phyloP scores from a whole-genome alignment of 1,140 invertebrate genomes.

The Plutomurus gul region DNA sequence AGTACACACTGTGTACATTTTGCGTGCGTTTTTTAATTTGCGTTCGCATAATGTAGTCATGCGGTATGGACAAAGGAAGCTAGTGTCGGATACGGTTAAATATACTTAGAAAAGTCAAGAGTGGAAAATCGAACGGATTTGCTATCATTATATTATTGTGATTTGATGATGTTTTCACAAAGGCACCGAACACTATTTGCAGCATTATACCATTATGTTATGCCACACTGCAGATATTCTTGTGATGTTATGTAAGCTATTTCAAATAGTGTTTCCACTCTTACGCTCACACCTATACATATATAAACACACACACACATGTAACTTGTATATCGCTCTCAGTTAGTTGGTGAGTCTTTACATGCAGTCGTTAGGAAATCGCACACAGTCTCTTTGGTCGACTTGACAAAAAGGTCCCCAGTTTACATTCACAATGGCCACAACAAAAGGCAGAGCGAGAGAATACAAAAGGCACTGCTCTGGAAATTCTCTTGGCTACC shows the following conservation, averaged over 20 bases:
- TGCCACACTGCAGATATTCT: too few relatives aligned
- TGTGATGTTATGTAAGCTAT: too few relatives aligned
- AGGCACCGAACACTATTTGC: too few relatives aligned
- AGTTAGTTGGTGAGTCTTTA: too few relatives aligned
- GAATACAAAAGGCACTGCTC: background rate
- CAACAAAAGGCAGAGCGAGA: background rate
- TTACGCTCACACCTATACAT: background rate
- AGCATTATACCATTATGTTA: too few relatives aligned
- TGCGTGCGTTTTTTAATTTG: too few relatives aligned
- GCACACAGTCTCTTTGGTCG: background rate
- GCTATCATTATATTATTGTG: background rate
- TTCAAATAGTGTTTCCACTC: too few relatives aligned
- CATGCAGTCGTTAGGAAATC: too few relatives aligned
- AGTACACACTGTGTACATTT: too few relatives aligned
- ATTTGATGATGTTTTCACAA: background rate
- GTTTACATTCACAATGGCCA: conserved; percentile 6
- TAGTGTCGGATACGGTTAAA: background rate
- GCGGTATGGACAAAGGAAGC: background rate
- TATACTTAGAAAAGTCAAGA: background rate
- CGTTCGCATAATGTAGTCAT: too few relatives aligned
- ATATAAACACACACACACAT: background rate
- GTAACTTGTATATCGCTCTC: background rate
- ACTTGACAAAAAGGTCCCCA: conserved; percentile 14
- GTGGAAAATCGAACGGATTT: background rate
- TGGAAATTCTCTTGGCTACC: background rate